phyloP scores from a whole-genome alignment of 2,797 vertebrate species.

The Dermochelys coriacea region DNA sequence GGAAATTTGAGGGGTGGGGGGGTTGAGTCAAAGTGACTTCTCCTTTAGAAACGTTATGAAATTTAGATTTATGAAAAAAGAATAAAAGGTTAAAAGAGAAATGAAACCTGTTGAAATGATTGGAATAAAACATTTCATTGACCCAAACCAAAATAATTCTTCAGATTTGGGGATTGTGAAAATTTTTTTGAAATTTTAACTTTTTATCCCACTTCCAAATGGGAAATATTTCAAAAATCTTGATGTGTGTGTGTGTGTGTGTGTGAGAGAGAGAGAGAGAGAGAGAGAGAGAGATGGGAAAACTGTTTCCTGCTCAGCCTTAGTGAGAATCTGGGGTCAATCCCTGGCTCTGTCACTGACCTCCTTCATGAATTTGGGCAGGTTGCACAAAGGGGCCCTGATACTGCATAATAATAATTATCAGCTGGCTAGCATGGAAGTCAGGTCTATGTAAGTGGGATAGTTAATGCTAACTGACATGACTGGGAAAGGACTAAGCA shows the following conservation, averaged over 20 bases:
- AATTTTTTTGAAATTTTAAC: no score
- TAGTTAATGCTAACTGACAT: neutral
- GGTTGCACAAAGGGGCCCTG: neutral
- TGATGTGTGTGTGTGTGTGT: no score
- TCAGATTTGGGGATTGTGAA: neutral
- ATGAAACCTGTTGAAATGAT: neutral
- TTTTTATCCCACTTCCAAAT: no score
- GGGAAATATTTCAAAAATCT: neutral
- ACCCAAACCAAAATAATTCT: neutral
- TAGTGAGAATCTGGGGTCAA: neutral
- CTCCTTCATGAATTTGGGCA: neutral
- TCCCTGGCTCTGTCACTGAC: neutral
- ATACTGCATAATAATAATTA: neutral
- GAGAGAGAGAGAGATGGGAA: no score
- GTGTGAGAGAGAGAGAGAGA: no score
- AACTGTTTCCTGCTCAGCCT: neutral
- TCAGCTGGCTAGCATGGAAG: neutral
- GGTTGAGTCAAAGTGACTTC: neutral
- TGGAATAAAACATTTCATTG: neutral
- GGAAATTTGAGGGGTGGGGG: neutral
- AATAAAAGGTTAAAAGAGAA: neutral
- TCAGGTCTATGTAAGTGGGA: neutral
- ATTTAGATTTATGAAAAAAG: neutral
- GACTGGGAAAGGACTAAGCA: neutral
- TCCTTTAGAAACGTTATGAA: neutral